Evolutionary conservation across 2,888 invertebrate genomes (phyloP), one percentile per base, ranked within the genome.

Genomic region (Anodontia alba): DNA sequence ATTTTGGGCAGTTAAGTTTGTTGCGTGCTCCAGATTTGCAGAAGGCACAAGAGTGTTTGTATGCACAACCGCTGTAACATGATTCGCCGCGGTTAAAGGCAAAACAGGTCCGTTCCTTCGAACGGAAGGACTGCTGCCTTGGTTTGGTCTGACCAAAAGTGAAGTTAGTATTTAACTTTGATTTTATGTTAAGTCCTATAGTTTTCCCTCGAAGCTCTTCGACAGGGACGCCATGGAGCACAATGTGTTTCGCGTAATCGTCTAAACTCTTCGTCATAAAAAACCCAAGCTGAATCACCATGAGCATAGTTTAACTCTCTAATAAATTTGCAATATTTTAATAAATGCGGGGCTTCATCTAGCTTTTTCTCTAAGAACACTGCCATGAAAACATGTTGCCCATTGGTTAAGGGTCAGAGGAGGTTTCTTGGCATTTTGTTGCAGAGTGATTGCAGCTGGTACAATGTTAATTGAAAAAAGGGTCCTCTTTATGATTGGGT

Each of bases 331-430:
- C 51, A 43, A 26, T 73, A 73, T 57, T 73, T 73, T 15, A 73
- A n/a, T 42, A 74, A 66, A 12, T 66, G 46, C 1, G 73, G 62
- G 0, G 73, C 62, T 38, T 66, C 73, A 46, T 66, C 54, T 31
- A 66, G 46, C 12, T 66, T 54, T 43, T 42, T 43, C 33, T 74
- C 73, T 8, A 74, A 12, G 36, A 46, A 74, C 8, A 74, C 29
- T 17, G 66, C 62, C 43, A 66, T 43, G 33, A 66, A 74, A 57
- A 42, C 46, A 43, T 62, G 62, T 46, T 26, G 73, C 66, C 73
- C 73, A 74, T 31, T 74, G 73, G 66, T 74, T 62, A n/a, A 66
- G 31, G n/a, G 66, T 17, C n/a, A 74, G 20, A 17, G 73, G 66
- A 10, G 26, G 26, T 46, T 43, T 38, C 36, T 67, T 36, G n/a